Base-by-base conservation (phyloP, 2,888 invertebrate genomes). In the Ecdyonurus torrentis region DNA sequence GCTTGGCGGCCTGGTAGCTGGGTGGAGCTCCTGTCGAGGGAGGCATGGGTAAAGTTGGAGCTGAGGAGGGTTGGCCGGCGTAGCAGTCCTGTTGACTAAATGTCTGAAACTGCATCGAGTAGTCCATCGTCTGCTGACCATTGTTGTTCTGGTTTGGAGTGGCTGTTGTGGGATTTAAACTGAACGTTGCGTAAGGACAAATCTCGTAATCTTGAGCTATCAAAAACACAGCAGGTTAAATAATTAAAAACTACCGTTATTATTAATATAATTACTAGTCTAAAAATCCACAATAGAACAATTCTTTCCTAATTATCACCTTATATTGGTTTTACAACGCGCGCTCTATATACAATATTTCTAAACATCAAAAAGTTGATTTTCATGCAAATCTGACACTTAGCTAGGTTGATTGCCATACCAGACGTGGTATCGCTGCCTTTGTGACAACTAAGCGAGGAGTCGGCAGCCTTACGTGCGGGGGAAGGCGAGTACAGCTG, bases 131-230 rank as follows among this genome's bases (percentile, higher is more conserved):
- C 60, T 70, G 69, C n/a, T 61, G 64, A 19, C 52, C 61, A 19
- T 63, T 60, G 19, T 58, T 52, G 20, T 70, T 69, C 50, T 25
- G 50, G n/a, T 52, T 52, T 20, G 55, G 25, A 20, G 58, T 55
- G 1, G 52, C 60, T 2, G 55, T 63, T 24, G 59, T 61, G 18
- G 64, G 66, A 22, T 55, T 55, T 50, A 72, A 67, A 66, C 71
- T 72, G 69, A 74, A 74, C 63, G 74, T 74, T 25, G 74, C 74
- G 67, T 74, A 74, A 2, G 74, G 74, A 65, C 73, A 73, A 62
- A 74, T 72, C 66, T 74, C 73, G 66, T 74, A 74, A 37, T 63
- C 63, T 59, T 63, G 63, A 52, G 59, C 63, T 63, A 59, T 1
- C n/a, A n/a, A n/a, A n/a, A n/a, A n/a, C n/a, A n/a, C n/a, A n/a